Percentiles rank a stretch among this genome's conserved stretches.
phyloP scores from a whole-genome alignment of 2,113 vertebrate species.

The Platysteira castanea region DNA sequence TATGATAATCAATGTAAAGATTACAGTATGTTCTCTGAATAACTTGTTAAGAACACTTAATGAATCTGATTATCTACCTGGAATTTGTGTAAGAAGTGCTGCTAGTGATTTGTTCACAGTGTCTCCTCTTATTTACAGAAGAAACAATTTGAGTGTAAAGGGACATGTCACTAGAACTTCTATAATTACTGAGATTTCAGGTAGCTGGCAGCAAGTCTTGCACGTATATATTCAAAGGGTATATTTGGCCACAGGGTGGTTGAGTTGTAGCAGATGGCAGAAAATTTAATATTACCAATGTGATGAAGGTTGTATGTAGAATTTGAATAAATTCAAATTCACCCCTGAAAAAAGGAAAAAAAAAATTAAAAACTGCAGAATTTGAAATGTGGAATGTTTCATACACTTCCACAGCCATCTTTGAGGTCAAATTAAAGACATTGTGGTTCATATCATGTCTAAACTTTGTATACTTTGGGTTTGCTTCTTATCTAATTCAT shows the following conservation, averaged over 20 bases:
- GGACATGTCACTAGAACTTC: not conserved
- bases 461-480: not conserved
- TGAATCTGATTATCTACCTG: not conserved
- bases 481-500: not conserved
- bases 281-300: not conserved
- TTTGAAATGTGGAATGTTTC: not conserved
- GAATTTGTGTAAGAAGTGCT: not conserved
- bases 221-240: not conserved
- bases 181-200: not conserved
- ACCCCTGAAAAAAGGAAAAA: accelerated
- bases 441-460: not conserved
- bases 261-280: not conserved
- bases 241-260: not conserved
- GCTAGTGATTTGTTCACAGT: not conserved
- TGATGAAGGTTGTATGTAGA: not conserved
- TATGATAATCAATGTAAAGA: not conserved
- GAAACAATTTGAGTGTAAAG: not conserved
- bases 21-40: not conserved
- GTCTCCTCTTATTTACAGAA: not conserved
- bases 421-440: not conserved
- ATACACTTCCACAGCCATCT: conserved; percentile 9
- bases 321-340: not conserved
- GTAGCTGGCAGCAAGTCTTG: not conserved
- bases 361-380: not conserved
- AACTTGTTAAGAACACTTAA: not conserved